phyloP scores from a whole-genome alignment of 2,888 invertebrate species.

The Copidosoma aretas region DNA sequence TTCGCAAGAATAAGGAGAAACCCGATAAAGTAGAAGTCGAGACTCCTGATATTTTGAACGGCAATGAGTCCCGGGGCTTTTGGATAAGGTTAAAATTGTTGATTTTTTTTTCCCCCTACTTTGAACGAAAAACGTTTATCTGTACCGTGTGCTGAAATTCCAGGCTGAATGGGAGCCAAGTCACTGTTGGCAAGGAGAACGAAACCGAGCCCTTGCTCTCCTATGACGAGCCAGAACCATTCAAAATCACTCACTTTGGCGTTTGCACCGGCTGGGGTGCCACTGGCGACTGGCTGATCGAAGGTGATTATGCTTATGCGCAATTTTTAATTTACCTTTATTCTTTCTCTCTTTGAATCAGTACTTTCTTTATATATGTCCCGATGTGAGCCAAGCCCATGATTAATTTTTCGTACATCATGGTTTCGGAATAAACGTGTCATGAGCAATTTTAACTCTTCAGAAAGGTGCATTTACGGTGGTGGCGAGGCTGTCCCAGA shows the following conservation, averaged over 20 bases:
- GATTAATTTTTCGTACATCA: too few relatives aligned
- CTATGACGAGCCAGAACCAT: constrained; percentile 74
- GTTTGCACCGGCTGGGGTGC: constrained; percentile 90
- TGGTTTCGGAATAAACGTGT: too few relatives aligned
- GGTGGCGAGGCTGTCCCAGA: constrained; percentile 25
- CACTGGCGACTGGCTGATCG: constrained; percentile 80
- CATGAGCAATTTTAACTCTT: constrained; percentile 40
- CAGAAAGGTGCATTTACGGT: constrained; percentile 57
- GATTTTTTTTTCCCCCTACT: not conserved
- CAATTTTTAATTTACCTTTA: not conserved
- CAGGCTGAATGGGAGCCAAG: constrained; percentile 54
- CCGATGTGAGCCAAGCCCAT: not conserved
- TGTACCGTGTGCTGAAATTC: not conserved
- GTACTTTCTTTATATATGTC: not conserved
- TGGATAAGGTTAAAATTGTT: constrained; percentile 73
- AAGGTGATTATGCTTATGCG: constrained; percentile 66
- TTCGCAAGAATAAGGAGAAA: constrained; percentile 78
- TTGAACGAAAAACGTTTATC: not conserved
- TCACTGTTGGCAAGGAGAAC: constrained; percentile 77
- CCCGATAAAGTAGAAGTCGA: constrained; percentile 76
- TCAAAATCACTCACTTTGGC: constrained; percentile 77
- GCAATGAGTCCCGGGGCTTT: constrained; percentile 80
- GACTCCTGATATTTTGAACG: constrained; percentile 76
- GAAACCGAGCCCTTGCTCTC: constrained; percentile 76
- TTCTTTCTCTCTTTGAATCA: not conserved